A percentile compares a stretch with the other conserved stretches of the same genome.
Conservation (phyloP, 2,888 invertebrate species). For the Polyploca ridens region DNA sequence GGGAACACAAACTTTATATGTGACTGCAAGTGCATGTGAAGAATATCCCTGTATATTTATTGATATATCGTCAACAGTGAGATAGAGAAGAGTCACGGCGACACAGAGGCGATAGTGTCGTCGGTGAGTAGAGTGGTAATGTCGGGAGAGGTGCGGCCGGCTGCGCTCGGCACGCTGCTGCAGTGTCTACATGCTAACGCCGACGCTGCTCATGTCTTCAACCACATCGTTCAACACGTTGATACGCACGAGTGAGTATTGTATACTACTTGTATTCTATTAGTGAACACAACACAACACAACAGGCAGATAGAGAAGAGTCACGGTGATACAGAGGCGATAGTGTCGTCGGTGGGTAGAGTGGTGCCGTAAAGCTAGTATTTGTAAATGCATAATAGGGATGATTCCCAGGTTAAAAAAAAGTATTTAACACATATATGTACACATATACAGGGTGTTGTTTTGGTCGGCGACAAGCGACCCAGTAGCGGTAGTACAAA, state of each 20-base stretch:
- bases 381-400: too few species aligned
- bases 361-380: constrained; percentile 19
- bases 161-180: constrained; percentile 50
- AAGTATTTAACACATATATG: too few species aligned
- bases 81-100: constrained; percentile 68
- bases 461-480: too few species aligned
- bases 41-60: not conserved
- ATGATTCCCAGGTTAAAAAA: too few species aligned
- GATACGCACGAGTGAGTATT: constrained; percentile 24
- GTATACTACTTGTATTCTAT: too few species aligned
- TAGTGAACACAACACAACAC: too few species aligned
- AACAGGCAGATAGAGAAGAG: constrained; percentile 69
- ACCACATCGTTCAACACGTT: constrained; percentile 26
- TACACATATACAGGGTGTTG: too few species aligned
- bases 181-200: constrained; percentile 52
- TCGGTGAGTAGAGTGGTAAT: constrained; percentile 29
- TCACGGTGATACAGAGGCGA: constrained; percentile 49
- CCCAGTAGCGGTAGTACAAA: too few species aligned
- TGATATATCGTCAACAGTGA: constrained; percentile 44
- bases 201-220: constrained; percentile 32
- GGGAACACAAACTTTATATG: too few species aligned
- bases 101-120: constrained; percentile 27
- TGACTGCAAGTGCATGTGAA: too few species aligned
- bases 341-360: constrained; percentile 29
- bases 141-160: constrained; percentile 25